Evolutionary conservation across 2,113 vertebrate genomes (phyloP), one percentile per base, ranked within the genome.

Genomic region (Microcebus ravelobensis): DNA sequence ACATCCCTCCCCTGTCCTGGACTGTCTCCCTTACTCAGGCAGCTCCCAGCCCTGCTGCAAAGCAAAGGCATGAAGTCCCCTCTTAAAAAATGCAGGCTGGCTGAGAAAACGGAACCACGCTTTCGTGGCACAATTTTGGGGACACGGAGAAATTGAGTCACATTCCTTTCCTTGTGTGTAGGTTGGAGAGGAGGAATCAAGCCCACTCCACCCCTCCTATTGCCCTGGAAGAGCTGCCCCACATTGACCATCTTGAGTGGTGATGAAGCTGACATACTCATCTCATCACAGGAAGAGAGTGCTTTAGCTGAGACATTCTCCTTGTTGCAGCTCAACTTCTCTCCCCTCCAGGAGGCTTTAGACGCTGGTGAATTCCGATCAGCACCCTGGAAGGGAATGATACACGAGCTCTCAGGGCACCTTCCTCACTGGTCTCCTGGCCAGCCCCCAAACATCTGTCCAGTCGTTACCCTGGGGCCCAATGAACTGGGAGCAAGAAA

Each of bases 1-100:
- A 42, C 8, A 63, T 12, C 11, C 25, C 5, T 11, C 9, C 4
- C 12, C 8, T 1, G 0, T n/a, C 4, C 2, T 3, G 11, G 21
- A 3, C 0, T 25, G 27, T 3, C 31, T 42, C 12, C 48, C n/a
- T 86, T 29, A 25, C 14, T 12, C 8, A 25, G 91, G 6, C 39
- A 36, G 59, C 31, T 11, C 6, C 39, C 63, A 6, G 39, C 29
- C 67, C n/a, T n/a, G 20, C 68, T 25, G 29, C 65, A 76, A 61
- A n/a, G n/a, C 21, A 48, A 88, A 6, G 27, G 12, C 73, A 15
- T 34, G 3, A 20, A 55, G 74, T n/a, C 34, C 68, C 61, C 5
- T 67, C 42, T 67, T 74, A 48, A 23, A 48, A 48, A 12, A 2
- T 8, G 4, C 27, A 57, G 42, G 8, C 25, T 0, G 2, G 34